Percentiles rank a stretch among this genome's conserved stretches.
These are phyloP conservation scores for Acanthopleura granulata DNA, from an alignment of 2,888 invertebrate genomes.

Conservation along the genomic window DNA sequence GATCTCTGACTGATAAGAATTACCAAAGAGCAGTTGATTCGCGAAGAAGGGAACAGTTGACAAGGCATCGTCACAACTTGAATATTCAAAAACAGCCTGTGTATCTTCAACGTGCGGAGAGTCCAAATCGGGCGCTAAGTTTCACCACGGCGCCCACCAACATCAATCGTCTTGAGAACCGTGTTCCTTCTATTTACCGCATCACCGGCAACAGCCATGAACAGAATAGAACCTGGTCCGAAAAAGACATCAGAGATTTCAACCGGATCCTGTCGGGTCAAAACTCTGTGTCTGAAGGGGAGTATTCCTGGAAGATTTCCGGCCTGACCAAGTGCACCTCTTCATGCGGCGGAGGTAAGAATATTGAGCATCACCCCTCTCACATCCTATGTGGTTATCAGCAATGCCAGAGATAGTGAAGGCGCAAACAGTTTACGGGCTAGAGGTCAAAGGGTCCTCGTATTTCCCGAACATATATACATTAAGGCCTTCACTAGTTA, in stretches of 20 bases:
- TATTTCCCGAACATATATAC: too few species aligned
- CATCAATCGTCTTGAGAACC: background rate
- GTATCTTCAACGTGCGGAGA: background rate
- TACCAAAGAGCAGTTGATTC: background rate
- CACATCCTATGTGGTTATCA: too few species aligned
- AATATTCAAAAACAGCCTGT: background rate
- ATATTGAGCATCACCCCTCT: background rate
- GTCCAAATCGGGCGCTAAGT: background rate
- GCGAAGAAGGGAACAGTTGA: background rate
- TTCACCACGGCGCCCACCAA: background rate
- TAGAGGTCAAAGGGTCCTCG: too few species aligned
- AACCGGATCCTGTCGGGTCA: background rate
- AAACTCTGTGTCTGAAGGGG: slow-evolving; percentile 37
- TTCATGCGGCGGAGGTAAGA: slow-evolving; percentile 55
- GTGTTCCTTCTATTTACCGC: background rate
- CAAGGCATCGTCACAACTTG: background rate
- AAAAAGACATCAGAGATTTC: background rate
- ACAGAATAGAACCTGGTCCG: background rate
- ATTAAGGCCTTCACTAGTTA: too few species aligned
- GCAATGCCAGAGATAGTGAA: too few species aligned
- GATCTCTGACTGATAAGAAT: too few species aligned
- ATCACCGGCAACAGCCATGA: background rate
- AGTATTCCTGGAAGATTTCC: slow-evolving; percentile 83
- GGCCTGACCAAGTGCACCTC: slow-evolving; percentile 85
- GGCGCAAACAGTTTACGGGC: too few species aligned